Evolutionary conservation across 2,797 vertebrate species (phyloP).

Genomic region (Lithobates pipiens): DNA sequence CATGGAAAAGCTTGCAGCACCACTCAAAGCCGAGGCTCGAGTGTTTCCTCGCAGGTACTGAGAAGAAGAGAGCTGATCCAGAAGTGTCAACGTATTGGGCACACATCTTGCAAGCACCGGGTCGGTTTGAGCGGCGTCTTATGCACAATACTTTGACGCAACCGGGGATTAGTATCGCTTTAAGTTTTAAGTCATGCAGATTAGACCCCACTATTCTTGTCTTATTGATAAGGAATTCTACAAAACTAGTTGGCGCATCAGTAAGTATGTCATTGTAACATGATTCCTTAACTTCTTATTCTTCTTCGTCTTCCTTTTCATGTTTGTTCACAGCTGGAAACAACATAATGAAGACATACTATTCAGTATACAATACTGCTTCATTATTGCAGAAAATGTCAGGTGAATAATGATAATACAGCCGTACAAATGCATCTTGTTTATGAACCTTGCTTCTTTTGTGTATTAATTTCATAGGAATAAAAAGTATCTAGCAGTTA

Average conservation of each 20-base stretch:
- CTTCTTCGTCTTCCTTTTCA: not conserved
- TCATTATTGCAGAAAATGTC: constrained; percentile 44
- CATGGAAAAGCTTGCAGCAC: no score
- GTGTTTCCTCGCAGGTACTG: no score
- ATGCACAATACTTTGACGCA: no score
- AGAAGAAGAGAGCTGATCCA: no score
- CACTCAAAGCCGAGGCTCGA: no score
- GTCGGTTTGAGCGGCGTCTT: no score
- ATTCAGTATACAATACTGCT: constrained; percentile 4
- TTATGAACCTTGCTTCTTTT: constrained; percentile 14
- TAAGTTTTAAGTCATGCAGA: not conserved
- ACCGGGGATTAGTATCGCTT: no score
- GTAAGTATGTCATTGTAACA: constrained; percentile 6
- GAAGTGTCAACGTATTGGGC: no score
- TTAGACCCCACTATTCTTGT: not conserved
- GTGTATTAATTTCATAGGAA: constrained; percentile 8
- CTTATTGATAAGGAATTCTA: constrained; percentile 17
- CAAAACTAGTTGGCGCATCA: constrained; percentile 20
- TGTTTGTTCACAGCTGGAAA: constrained; percentile 3
- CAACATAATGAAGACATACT: constrained; percentile 1
- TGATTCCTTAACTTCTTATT: constrained; percentile 2
- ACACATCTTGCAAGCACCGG: no score
- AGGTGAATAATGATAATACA: not conserved
- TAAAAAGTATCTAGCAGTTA: not conserved
- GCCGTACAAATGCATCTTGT: constrained; percentile 13